Percentiles rank a stretch among this genome's conserved stretches.
phyloP scores from a whole-genome alignment of 2,888 invertebrate species.

The Herminia tarsipennalis region DNA sequence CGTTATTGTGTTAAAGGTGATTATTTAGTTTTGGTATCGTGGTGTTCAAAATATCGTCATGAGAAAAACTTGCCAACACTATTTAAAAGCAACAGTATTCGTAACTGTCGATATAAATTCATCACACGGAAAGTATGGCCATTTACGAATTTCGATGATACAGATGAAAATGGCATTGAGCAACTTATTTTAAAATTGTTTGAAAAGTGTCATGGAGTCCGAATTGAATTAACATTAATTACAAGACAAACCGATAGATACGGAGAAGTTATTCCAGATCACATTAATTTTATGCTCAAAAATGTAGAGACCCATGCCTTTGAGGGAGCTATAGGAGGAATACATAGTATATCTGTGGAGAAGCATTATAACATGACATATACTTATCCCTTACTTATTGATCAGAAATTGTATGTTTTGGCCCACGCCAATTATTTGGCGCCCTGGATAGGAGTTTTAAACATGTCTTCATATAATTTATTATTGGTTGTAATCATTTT shows the following conservation, averaged over 20 bases:
- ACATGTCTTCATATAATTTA: slow-evolving; percentile 6
- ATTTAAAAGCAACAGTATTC: slow-evolving; percentile 1
- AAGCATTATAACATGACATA: slow-evolving; percentile 18
- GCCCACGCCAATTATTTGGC: slow-evolving; percentile 23
- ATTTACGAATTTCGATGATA: slow-evolving; percentile 39
- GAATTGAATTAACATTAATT: slow-evolving; percentile 37
- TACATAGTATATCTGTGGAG: neutral
- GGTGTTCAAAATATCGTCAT: slow-evolving; percentile 20
- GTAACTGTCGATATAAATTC: slow-evolving; percentile 39
- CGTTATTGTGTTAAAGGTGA: slow-evolving; percentile 26
- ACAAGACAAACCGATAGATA: slow-evolving; percentile 36
- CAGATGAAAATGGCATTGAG: slow-evolving; percentile 35
- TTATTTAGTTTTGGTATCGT: slow-evolving; percentile 19
- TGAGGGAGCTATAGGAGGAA: slow-evolving; percentile 42
- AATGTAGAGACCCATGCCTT: slow-evolving; percentile 35
- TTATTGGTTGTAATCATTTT: slow-evolving; percentile 23
- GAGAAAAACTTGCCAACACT: neutral
- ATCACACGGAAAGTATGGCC: slow-evolving; percentile 46
- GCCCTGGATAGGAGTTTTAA: slow-evolving; percentile 33
- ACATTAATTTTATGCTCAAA: slow-evolving; percentile 31
- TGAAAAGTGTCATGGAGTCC: slow-evolving; percentile 30
- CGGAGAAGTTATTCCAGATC: slow-evolving; percentile 40
- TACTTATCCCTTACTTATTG: slow-evolving; percentile 40
- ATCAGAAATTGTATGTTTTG: slow-evolving; percentile 22
- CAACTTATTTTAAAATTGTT: slow-evolving; percentile 41